Evolutionary conservation across 2,113 vertebrate genomes (phyloP).

Genomic region (Protobothrops flavoviridis): DNA sequence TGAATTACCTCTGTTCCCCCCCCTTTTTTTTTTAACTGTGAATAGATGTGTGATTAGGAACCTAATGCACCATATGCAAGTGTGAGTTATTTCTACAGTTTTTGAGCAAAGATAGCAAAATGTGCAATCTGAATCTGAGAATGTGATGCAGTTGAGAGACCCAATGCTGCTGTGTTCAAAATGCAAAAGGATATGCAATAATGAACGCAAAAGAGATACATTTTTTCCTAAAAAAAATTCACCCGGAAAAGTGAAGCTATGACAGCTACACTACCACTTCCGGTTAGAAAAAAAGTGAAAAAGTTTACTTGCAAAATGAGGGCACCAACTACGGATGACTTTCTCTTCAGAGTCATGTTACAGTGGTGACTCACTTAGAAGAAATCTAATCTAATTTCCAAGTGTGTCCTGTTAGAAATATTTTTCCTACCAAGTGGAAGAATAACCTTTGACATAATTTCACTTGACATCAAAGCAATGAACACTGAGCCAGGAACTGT

Average conservation of each 20-base stretch:
- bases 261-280: not conserved
- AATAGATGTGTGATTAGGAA: not conserved
- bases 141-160: not conserved
- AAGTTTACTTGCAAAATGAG: not conserved
- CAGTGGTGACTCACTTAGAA: not conserved
- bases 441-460: slow-evolving; percentile 20
- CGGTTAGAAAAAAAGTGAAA: not conserved
- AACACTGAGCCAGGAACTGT: not conserved
- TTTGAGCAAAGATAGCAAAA: not conserved
- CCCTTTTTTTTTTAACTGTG: no score
- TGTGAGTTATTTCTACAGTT: not conserved
- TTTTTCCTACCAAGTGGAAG: not conserved
- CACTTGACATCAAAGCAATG: slow-evolving; percentile 2
- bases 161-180: not conserved
- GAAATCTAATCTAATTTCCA: slow-evolving; percentile 8
- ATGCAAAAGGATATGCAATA: not conserved
- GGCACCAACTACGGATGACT: not conserved
- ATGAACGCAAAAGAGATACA: not conserved
- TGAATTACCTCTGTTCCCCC: not conserved
- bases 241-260: not conserved
- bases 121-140: not conserved
- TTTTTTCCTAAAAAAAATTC: not conserved
- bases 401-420: not conserved
- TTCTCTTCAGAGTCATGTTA: not conserved
- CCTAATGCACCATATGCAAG: not conserved